Base-by-base conservation (phyloP, 1,140 invertebrate species). In the Yoshiicerus persimilis region DNA sequence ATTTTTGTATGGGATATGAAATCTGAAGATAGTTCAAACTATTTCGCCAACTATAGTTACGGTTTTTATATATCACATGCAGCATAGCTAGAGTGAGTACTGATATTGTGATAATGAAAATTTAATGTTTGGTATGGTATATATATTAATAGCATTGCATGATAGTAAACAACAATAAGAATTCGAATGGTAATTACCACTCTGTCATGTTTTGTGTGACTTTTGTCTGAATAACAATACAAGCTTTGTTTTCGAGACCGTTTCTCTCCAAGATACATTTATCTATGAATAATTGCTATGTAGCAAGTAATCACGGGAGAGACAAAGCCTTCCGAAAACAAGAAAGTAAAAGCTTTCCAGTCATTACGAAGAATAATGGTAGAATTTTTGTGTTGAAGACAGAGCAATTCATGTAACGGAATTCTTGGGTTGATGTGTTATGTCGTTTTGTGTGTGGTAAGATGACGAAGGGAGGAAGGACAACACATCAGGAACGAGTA, bases 341-440 rank as follows among this genome's bases (percentile, higher is more conserved):
- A 80, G 75, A 80, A 34, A 80, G 75, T 80, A 80, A 80, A 80
- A 80, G 30, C 30, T 80, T 80, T 80, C 32, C 30, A 80, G 75
- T 34, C 75, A 80, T 80, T 80, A 80, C 11, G 34, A 80, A 36
- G 32, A 80, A 80, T 80, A 80, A 80, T 80, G 75, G 32, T 80
- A 80, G 30, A 38, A 80, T 36, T 80, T 70, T 80, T 36, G 30
- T 80, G 20, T 36, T 80, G 16, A n/a, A 36, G 34, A 38, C 32
- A 36, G 75, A 80, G 75, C 75, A 80, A 56, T 80, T 80, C 20
- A 20, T 80, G 75, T 80, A 36, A 36, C 30, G 32, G 34, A 80
- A 80, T 80, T 80, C 75, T 36, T 36, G 75, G 75, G 30, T 10
- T 80, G 34, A 80, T 70, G 64, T 70, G 25, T 56, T 56, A 56